Evolutionary conservation across 1,140 invertebrate genomes (phyloP).

Genomic region (Cotesia chilonis): DNA sequence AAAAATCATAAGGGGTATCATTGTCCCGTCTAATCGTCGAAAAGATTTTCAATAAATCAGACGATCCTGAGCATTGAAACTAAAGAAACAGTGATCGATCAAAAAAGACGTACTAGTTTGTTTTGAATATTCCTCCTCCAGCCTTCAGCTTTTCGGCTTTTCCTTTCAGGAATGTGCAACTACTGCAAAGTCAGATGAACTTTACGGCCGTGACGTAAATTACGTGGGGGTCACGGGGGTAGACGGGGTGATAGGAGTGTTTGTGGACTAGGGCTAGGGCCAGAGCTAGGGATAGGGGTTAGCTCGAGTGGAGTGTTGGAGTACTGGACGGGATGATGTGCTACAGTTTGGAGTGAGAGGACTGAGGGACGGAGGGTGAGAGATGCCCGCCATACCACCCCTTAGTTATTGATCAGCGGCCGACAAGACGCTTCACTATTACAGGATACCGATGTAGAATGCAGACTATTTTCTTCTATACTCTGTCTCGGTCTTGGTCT

Average conservation of each 20-base stretch:
- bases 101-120: conserved; percentile 1
- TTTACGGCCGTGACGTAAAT: conserved; percentile 55
- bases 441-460: conserved; percentile 49
- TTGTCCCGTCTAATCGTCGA: too few relatives aligned
- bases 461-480: too few relatives aligned
- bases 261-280: conserved; percentile 31
- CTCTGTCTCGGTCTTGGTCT: too few relatives aligned
- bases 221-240: conserved; percentile 51
- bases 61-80: too few relatives aligned
- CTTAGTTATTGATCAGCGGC: conserved; percentile 56
- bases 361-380: conserved; percentile 12
- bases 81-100: too few relatives aligned
- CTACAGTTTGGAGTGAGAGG: neutral
- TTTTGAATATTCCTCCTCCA: conserved; percentile 18
- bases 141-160: conserved; percentile 25
- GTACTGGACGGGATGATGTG: neutral
- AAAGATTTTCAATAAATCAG: too few relatives aligned
- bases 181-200: conserved; percentile 53
- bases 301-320: conserved; percentile 4
- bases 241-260: conserved; percentile 42
- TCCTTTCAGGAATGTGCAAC: conserved; percentile 36
- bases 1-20: too few relatives aligned
- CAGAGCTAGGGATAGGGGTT: conserved; percentile 19
- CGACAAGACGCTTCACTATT: conserved; percentile 50
- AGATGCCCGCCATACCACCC: conserved; percentile 27